These are phyloP conservation scores for Amphiura filiformis DNA, from an alignment of 35 echinoderm and acorn worm genomes.

Conservation along the genomic window DNA sequence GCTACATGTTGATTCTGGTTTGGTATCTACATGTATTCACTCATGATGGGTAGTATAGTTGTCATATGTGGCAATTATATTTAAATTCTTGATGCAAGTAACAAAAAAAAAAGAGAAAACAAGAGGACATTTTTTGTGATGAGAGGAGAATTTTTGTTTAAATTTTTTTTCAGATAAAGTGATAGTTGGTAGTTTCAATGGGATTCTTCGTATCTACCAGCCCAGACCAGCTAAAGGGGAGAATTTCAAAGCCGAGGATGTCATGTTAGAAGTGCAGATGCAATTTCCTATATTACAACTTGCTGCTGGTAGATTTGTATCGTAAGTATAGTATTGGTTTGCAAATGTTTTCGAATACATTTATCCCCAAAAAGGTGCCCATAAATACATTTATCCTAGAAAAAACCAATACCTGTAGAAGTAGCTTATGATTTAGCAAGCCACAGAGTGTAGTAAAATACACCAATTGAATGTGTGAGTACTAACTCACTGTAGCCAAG, in stretches of 20 bases:
- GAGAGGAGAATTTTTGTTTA: too few relatives aligned
- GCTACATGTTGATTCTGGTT: too few relatives aligned
- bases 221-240: conserved; percentile 63
- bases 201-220: conserved; percentile 79
- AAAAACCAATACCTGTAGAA: background rate
- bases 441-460: too few relatives aligned
- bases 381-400: background rate
- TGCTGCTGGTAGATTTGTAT: conserved; percentile 83
- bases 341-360: background rate
- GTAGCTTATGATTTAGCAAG: too few relatives aligned
- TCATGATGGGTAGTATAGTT: too few relatives aligned
- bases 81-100: too few relatives aligned
- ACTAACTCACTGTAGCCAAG: too few relatives aligned
- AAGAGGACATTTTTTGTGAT: too few relatives aligned
- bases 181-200: conserved; percentile 90
- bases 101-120: too few relatives aligned
- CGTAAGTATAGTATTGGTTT: conserved; percentile 79
- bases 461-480: too few relatives aligned
- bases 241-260: conserved; percentile 70
- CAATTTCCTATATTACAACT: conserved; percentile 75
- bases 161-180: conserved; percentile 77
- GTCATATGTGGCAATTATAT: too few relatives aligned
- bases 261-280: conserved; percentile 80
- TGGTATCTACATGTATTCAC: too few relatives aligned
- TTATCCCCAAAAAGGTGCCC: background rate